Evolutionary conservation across 2,888 invertebrate species (phyloP).

Genomic region (Eueremaeus valkanovi): DNA sequence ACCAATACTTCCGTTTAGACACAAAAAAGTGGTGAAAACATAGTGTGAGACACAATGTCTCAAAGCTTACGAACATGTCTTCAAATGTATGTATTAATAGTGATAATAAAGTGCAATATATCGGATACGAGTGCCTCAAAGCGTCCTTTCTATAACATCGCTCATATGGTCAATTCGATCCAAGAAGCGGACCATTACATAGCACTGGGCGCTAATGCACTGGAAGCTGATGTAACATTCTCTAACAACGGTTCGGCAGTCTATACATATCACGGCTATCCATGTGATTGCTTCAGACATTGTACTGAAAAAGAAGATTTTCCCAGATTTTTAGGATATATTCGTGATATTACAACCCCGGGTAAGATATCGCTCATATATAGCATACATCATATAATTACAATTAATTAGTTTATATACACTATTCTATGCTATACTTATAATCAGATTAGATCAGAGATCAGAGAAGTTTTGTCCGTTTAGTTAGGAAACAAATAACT

Average conservation of each 20-base stretch:
- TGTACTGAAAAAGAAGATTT: conserved; percentile 44
- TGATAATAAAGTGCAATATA: not conserved
- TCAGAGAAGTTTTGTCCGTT: not conserved
- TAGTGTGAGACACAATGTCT: conserved; percentile 21
- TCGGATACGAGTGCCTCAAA: not conserved
- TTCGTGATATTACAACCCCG: conserved; percentile 45
- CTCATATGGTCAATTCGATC: conserved; percentile 49
- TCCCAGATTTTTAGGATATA: conserved; percentile 43
- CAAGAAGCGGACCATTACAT: conserved; percentile 45
- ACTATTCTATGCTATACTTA: not conserved
- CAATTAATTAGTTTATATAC: not conserved
- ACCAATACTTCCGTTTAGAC: no score
- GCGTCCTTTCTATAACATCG: conserved; percentile 48
- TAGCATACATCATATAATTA: conserved; percentile 10
- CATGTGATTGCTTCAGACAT: conserved; percentile 48
- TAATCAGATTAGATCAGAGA: not conserved
- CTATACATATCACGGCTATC: conserved; percentile 47
- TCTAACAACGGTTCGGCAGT: conserved; percentile 44
- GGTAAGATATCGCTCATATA: conserved; percentile 35
- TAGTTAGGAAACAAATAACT: not conserved
- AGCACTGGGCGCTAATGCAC: conserved; percentile 47
- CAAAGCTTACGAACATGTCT: not conserved
- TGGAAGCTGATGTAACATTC: conserved; percentile 48
- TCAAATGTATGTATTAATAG: not conserved
- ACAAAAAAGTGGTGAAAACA: no score